Base-by-base conservation (phyloP, 2,113 vertebrate species). In the Nettapus auritus region DNA sequence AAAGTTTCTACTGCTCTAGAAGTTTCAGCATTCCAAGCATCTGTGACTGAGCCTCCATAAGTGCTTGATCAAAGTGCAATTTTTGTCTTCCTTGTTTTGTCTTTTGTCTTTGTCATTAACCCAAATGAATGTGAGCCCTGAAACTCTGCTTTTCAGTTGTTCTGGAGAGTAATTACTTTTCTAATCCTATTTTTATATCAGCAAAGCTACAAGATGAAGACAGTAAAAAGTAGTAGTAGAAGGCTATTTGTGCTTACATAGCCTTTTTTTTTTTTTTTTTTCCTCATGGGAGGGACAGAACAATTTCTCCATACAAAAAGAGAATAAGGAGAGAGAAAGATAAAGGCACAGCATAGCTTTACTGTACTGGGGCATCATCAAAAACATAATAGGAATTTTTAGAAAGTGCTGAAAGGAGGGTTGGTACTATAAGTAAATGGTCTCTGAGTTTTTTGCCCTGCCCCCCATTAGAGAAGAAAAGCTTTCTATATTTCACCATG, bases 1-100 rank as follows among this genome's bases (percentile, higher is more conserved):
- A 86, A 96, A 85, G 14, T 93, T 96, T 92, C 87, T 31, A 71
- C 67, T 42, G n/a, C 29, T 75, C 53, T 63, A 93, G 97, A 95
- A 89, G n/a, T 22, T 42, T 46, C 48, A 64, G 44, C 25, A 36
- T 55, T 82, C 89, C 80, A 94, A 89, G 57, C 92, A 86, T 22
- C 67, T 63, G 67, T 18, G 48, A 70, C 16, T 13, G 52, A 95
- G 70, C 36, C 33, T 88, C 56, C 63, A 64, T 91, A 89, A 55
- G 63, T 82, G 40, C 34, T 63, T 21, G 18, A 89, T 13, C 53
- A 85, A 94, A 97, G 84, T 62, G 8, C 6, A 77, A 11, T 73
- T 87, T 96, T 91, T 83, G 19, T 36, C 34, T 67, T 83, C 29
- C 88, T 93, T 92, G n/a, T 23, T 97, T 93, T 96, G 29, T 59